These are phyloP conservation scores for Lytechinus variegatus DNA, from an alignment of 35 echinoderm and acorn worm genomes.

Conservation along the genomic window DNA sequence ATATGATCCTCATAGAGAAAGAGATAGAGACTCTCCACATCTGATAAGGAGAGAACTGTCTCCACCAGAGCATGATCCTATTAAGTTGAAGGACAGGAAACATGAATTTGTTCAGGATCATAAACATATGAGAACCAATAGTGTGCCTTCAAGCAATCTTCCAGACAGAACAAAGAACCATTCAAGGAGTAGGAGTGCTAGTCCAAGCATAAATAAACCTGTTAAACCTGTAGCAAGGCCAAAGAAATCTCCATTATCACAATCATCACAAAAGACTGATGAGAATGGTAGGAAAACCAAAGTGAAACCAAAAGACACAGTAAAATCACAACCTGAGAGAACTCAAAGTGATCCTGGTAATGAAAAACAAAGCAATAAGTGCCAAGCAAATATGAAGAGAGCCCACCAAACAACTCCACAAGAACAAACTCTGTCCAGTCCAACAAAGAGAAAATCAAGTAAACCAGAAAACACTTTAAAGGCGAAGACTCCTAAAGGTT, in stretches of 20 bases:
- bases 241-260: not conserved
- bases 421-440: not conserved
- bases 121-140: not conserved
- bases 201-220: constrained; percentile 31
- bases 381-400: not conserved
- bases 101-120: not conserved
- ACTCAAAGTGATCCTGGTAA: not conserved
- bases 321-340: constrained; percentile 10
- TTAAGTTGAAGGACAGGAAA: constrained; percentile 22
- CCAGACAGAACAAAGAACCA: constrained; percentile 38
- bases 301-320: constrained; percentile 4
- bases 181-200: constrained; percentile 40
- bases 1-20: constrained; percentile 39
- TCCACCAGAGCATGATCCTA: not conserved
- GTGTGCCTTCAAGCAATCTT: constrained; percentile 46
- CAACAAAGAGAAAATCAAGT: not conserved
- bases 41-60: constrained; percentile 67
- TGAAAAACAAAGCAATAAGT: not conserved
- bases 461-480: not conserved
- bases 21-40: constrained; percentile 50
- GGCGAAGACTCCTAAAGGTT: not conserved
- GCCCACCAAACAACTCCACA: not conserved
- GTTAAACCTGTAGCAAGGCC: constrained; percentile 25
- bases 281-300: not conserved
- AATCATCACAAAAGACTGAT: constrained; percentile 21